Conservation (phyloP, 1,140 invertebrate genomes). For the Lordiphosa stackelbergi region DNA sequence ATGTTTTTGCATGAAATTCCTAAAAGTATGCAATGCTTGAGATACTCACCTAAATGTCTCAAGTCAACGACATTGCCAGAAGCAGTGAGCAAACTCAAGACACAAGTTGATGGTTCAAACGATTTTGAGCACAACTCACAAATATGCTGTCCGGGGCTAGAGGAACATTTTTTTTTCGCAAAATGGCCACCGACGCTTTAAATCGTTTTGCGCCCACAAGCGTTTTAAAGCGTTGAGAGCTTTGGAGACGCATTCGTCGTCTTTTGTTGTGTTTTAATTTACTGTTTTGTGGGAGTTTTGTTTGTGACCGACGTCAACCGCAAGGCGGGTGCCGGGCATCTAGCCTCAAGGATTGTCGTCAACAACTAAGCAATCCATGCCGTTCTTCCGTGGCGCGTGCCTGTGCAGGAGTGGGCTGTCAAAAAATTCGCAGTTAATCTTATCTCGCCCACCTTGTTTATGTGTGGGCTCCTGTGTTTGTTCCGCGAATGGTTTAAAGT, state of each 20-base stretch:
- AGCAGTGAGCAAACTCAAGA: constrained; percentile 35
- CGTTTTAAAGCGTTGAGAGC: constrained; percentile 15
- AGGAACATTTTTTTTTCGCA: constrained; percentile 11
- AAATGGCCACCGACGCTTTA: constrained; percentile 28
- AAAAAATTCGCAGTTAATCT: constrained; percentile 50
- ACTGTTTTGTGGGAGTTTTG: constrained; percentile 28
- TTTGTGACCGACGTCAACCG: constrained; percentile 28
- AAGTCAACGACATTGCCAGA: constrained; percentile 17
- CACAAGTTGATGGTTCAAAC: constrained; percentile 35
- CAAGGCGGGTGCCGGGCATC: constrained; percentile 1
- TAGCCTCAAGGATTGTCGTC: constrained; percentile 1
- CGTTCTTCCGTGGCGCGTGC: constrained; percentile 5
- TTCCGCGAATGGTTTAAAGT: constrained; percentile 18
- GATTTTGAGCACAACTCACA: constrained; percentile 23
- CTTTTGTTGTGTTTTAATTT: constrained; percentile 70
- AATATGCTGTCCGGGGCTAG: constrained; percentile 5
- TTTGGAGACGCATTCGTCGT: constrained; percentile 17
- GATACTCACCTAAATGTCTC: neutral
- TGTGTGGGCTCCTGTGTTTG: constrained; percentile 6
- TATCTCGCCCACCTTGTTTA: constrained; percentile 40
- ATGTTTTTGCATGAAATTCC: constrained; percentile 1
- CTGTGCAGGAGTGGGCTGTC: constrained; percentile 13
- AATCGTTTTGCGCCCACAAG: constrained; percentile 33
- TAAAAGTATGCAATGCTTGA: constrained; percentile 21
- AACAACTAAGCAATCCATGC: constrained; percentile 9